These are phyloP conservation scores for Indicator maculatus DNA, from an alignment of 2,113 vertebrate species.

Conservation along the genomic window DNA sequence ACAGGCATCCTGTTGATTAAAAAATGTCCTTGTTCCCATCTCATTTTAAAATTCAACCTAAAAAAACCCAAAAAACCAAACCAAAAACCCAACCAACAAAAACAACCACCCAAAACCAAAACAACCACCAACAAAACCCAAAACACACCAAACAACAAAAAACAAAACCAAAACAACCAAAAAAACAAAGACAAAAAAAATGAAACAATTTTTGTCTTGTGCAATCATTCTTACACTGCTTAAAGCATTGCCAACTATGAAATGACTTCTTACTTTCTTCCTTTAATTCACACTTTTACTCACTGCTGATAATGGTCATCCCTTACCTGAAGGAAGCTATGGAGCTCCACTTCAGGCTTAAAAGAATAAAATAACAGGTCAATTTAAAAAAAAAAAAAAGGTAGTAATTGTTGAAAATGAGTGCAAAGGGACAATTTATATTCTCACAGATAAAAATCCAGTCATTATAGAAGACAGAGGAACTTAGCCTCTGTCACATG, in stretches of 20 bases:
- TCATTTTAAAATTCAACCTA: slow-evolving; percentile 33
- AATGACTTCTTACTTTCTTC: not conserved
- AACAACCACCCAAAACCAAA: no score
- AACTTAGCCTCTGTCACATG: not conserved
- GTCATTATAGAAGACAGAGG: not conserved
- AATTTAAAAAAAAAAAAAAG: not conserved
- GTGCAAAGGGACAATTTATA: not conserved
- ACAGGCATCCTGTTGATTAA: slow-evolving; percentile 54
- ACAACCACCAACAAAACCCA: no score
- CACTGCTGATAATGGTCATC: not conserved
- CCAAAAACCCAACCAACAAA: no score
- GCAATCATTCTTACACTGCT: not conserved
- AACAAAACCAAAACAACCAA: not conserved
- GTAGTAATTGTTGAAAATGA: not conserved
- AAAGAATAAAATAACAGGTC: not conserved
- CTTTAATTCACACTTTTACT: not conserved
- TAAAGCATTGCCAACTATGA: not conserved
- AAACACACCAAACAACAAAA: not conserved
- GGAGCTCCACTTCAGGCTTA: not conserved
- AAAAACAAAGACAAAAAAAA: not conserved
- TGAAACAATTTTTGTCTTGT: not conserved
- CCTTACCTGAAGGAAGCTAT: not conserved
- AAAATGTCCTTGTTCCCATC: slow-evolving; percentile 36
- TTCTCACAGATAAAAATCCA: not conserved
- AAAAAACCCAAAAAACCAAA: not conserved